Conservation (phyloP, 2,888 invertebrate species). For the Agonopterix arenella region DNA sequence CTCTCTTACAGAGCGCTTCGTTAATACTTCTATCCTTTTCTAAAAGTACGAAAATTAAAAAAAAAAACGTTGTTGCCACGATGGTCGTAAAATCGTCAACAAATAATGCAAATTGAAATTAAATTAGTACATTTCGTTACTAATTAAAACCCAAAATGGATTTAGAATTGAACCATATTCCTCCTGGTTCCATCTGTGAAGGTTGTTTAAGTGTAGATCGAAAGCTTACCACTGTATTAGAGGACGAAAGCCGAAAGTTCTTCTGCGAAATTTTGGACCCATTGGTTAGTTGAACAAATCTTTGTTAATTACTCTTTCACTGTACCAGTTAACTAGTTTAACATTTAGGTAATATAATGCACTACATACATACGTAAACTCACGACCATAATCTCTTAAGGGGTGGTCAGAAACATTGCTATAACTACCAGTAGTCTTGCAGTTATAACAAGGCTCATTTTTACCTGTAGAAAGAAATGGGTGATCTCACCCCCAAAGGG, state of each 20-base stretch:
- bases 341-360: neutral
- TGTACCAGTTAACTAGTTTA: neutral
- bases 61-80: too few species aligned
- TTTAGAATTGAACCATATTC: constrained; percentile 9
- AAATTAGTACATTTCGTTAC: too few species aligned
- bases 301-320: neutral
- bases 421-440: too few species aligned
- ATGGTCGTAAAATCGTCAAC: too few species aligned
- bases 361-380: neutral
- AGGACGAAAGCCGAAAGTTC: constrained; percentile 21
- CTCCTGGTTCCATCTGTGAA: constrained; percentile 23
- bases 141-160: constrained; percentile 6
- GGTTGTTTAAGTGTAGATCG: constrained; percentile 37
- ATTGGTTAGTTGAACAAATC: constrained; percentile 22
- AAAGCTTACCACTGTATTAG: constrained; percentile 20
- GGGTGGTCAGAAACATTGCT: neutral
- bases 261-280: constrained; percentile 25
- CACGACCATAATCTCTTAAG: too few species aligned
- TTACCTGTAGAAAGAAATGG: too few species aligned
- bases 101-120: too few species aligned
- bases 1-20: too few species aligned
- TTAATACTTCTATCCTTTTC: too few species aligned
- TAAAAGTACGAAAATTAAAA: too few species aligned
- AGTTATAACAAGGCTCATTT: too few species aligned
- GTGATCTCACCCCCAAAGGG: too few species aligned